phyloP scores from a whole-genome alignment of 2,888 invertebrate species.

The Drosophila pseudotalamancana region DNA sequence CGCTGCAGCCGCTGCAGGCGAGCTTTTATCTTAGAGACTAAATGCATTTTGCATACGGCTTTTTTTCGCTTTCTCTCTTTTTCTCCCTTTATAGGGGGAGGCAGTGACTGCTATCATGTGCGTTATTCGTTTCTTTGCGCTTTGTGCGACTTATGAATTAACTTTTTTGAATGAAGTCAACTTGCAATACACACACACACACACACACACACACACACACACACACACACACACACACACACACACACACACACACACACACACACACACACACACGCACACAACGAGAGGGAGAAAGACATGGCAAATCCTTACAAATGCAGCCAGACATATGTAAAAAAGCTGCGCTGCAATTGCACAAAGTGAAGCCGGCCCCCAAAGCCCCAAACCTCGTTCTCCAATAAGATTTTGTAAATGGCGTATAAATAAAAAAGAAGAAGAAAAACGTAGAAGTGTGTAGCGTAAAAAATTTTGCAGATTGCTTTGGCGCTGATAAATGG shows the following conservation, averaged over 20 bases:
- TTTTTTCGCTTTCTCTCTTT: not conserved
- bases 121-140: constrained; percentile 70
- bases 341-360: constrained; percentile 55
- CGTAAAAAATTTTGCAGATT: constrained; percentile 55
- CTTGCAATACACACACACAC: constrained; percentile 35
- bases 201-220: constrained; percentile 15
- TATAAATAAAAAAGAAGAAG: constrained; percentile 45
- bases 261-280: constrained; percentile 21
- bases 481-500: constrained; percentile 68
- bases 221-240: constrained; percentile 20
- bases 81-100: not conserved
- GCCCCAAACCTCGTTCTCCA: not conserved
- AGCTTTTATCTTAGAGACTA: constrained; percentile 65
- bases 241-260: constrained; percentile 20
- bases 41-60: constrained; percentile 67
- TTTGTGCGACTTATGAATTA: constrained; percentile 78
- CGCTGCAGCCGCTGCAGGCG: constrained; percentile 49
- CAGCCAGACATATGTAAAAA: constrained; percentile 64
- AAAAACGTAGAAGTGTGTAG: constrained; percentile 18
- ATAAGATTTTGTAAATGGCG: constrained; percentile 50
- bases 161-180: constrained; percentile 79
- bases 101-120: constrained; percentile 35
- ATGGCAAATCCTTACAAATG: constrained; percentile 75
- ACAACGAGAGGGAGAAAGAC: constrained; percentile 36
- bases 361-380: constrained; percentile 20